Evolutionary conservation across 2,888 invertebrate genomes (phyloP), one percentile per base, ranked within the genome.

Genomic region (Patella depressa): DNA sequence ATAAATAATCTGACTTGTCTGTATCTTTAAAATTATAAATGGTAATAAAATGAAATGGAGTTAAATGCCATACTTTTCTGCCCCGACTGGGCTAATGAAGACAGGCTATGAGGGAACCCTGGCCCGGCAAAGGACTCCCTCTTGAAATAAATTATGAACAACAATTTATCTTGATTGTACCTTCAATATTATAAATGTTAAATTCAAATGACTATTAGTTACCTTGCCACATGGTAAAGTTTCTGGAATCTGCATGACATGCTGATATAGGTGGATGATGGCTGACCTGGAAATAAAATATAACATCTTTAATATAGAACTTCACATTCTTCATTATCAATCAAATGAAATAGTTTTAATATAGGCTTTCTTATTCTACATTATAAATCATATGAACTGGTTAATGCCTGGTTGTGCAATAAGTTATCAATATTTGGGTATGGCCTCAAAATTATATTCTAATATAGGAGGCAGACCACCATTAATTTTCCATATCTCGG

Each of bases 201-300:
- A 45, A 45, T 45, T 45, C 0, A 45, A 45, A 7, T 9, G 45
- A 45, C 45, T 45, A 45, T 45, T 7, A 76, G 83, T 73, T 78
- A 90, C 90, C 92, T 93, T 96, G 96, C 95, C 95, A 96, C 92
- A 96, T 95, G 45, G 93, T 93, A 93, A 95, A 96, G 89, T 94
- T 94, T 65, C 94, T 92, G 5, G 95, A 95, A 89, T 95, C 95
- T 73, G 96, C 96, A 92, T 95, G 94, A 86, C 96, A 96, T 34
- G 95, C 95, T 77, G 95, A 95, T 45, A 96, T 94, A 0, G 96
- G 96, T 2, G 96, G 96, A 92, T 96, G 96, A 91, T 96, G 96
- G 74, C 95, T 95, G 2, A 96, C 96, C 95, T 95, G 83, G 5
- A 76, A 80, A 74, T 69, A 75, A 74, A 73, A 70, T 72, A 3